Evolutionary conservation across 2,797 vertebrate species (phyloP).

Genomic region (Glossophaga mutica): DNA sequence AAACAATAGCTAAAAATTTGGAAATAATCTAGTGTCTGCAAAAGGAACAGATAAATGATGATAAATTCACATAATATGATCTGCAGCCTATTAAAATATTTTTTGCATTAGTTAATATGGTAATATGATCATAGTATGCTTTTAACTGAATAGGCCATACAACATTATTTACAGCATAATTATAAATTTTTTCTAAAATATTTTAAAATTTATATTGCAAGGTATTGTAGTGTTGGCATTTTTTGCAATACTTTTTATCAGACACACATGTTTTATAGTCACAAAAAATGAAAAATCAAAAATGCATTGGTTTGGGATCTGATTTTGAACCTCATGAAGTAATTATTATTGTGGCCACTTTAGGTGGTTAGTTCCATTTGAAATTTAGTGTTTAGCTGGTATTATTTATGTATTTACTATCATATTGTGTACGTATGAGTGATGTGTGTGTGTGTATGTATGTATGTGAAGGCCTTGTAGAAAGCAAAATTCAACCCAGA

Average conservation of each 20-base stretch:
- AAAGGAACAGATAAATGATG: neutral
- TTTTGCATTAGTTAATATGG: neutral
- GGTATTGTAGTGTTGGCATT: neutral
- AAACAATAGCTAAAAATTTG: neutral
- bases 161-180: neutral
- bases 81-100: neutral
- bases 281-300: neutral
- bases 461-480: neutral
- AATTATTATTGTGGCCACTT: neutral
- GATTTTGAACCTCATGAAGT: neutral
- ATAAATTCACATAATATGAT: neutral
- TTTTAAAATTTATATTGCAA: neutral
- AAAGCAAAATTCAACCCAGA: neutral
- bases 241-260: neutral
- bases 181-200: slow-evolving; percentile 18
- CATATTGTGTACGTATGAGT: neutral
- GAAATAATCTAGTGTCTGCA: neutral
- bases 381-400: neutral
- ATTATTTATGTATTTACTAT: neutral
- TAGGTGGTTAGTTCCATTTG: neutral
- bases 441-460: neutral
- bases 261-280: neutral
- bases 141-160: neutral
- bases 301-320: neutral
- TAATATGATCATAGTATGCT: neutral